These are phyloP conservation scores for Lutjanus campechanus DNA, from an alignment of 2,797 vertebrate genomes.

Conservation along the genomic window DNA sequence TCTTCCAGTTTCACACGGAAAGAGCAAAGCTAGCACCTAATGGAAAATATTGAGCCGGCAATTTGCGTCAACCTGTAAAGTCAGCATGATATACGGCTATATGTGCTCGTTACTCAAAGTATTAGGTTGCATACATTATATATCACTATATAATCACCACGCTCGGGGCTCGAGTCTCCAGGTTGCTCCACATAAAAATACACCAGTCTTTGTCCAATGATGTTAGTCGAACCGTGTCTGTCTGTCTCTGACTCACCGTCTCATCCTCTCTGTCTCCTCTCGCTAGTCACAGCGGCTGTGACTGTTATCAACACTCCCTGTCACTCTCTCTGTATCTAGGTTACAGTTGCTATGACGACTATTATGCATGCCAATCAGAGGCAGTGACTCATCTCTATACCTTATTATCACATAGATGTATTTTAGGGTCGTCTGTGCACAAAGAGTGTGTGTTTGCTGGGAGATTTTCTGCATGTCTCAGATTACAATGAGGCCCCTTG, in stretches of 20 bases:
- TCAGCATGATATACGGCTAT: constrained; percentile 56
- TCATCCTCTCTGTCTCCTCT: constrained; percentile 47
- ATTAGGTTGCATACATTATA: constrained; percentile 54
- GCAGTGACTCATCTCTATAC: constrained; percentile 69
- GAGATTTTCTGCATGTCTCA: constrained; percentile 13
- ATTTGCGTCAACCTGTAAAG: constrained; percentile 64
- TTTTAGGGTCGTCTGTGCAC: constrained; percentile 24
- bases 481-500: constrained; percentile 14
- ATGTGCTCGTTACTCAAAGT: constrained; percentile 61
- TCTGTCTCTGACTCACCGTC: constrained; percentile 52
- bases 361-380: constrained; percentile 68
- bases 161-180: constrained; percentile 18
- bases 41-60: constrained; percentile 68
- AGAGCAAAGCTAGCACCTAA: constrained; percentile 51
- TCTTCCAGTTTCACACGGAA: constrained; percentile 39
- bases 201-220: background rate
- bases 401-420: constrained; percentile 29
- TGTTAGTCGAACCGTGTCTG: constrained; percentile 3
- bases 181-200: constrained; percentile 37
- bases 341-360: constrained; percentile 75
- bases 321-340: constrained; percentile 67
- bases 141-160: constrained; percentile 38
- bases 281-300: constrained; percentile 14
- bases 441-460: constrained; percentile 12
- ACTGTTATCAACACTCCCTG: constrained; percentile 66